These are phyloP conservation scores for Clarias macrocephalus DNA, from an alignment of 2,113 vertebrate species.

Conservation along the genomic window DNA sequence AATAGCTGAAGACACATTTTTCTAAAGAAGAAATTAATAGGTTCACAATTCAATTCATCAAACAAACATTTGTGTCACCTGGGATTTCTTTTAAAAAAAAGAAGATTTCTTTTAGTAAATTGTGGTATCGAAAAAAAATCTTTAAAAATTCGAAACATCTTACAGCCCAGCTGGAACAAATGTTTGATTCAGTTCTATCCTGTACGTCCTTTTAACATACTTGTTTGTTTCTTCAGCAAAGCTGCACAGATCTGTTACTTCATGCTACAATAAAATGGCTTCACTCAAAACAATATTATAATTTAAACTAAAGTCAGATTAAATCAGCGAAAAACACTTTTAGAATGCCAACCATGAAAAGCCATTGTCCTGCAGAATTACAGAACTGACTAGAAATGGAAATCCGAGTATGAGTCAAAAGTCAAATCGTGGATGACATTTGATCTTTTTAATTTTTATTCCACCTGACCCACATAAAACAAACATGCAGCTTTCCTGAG, in stretches of 20 bases:
- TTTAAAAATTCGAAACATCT: not conserved
- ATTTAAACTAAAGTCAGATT: not conserved
- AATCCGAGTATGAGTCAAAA: not conserved
- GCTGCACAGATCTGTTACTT: constrained; percentile 63
- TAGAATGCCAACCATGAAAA: too few species aligned
- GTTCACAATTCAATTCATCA: constrained; percentile 68
- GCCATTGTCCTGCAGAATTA: too few species aligned
- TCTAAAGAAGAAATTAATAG: constrained; percentile 39
- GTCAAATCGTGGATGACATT: not conserved
- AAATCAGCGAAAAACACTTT: not conserved
- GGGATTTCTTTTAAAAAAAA: not conserved
- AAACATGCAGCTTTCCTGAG: constrained; percentile 71
- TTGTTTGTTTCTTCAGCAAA: constrained; percentile 72
- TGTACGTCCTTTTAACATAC: constrained; percentile 27
- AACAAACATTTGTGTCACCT: constrained; percentile 63
- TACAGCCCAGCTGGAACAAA: constrained; percentile 44
- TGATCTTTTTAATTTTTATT: not conserved
- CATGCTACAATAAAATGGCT: not conserved
- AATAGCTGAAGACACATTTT: constrained; percentile 78
- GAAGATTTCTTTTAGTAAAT: not conserved
- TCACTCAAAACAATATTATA: not conserved
- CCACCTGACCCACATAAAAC: not conserved
- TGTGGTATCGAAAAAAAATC: too few species aligned
- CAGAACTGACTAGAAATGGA: not conserved
- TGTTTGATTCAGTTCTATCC: constrained; percentile 66